Evolutionary conservation across 1,140 invertebrate species (phyloP).

Genomic region (Asbolus verrucosus): DNA sequence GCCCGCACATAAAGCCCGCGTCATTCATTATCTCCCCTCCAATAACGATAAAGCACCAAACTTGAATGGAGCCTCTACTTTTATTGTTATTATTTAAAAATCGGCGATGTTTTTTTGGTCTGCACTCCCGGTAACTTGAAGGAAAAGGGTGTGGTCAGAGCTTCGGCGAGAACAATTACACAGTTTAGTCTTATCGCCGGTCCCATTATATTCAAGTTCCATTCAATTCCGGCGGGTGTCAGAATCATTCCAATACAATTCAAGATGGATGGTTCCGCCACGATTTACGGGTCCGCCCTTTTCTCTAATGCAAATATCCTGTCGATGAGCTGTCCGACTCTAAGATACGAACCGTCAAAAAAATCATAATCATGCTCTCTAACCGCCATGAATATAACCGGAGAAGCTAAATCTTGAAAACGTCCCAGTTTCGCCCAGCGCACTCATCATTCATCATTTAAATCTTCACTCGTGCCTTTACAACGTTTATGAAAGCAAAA

Average conservation of each 20-base stretch:
- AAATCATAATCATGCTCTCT: slow-evolving; percentile 38
- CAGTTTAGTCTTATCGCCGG: slow-evolving; percentile 55
- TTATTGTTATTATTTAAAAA: neutral
- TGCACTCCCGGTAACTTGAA: slow-evolving; percentile 3
- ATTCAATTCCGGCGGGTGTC: slow-evolving; percentile 56
- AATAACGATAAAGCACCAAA: no score
- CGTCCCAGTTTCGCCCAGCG: no score
- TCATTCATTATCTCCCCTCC: no score
- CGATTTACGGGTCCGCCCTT: slow-evolving; percentile 48
- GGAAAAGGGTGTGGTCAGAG: slow-evolving; percentile 44
- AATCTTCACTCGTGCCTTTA: neutral
- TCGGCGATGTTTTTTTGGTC: neutral
- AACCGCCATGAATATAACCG: neutral
- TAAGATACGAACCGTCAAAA: slow-evolving; percentile 50
- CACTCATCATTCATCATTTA: neutral
- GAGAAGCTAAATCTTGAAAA: neutral
- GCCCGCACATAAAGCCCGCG: no score
- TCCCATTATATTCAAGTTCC: slow-evolving; percentile 52
- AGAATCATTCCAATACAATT: slow-evolving; percentile 58
- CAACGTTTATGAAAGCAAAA: no score
- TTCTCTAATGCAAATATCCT: slow-evolving; percentile 56
- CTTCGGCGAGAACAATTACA: slow-evolving; percentile 54
- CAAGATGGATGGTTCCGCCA: slow-evolving; percentile 56
- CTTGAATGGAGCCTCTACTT: no score
- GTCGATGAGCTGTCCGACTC: slow-evolving; percentile 48